Evolutionary conservation across 2,113 vertebrate species (phyloP).

Genomic region (Salvelinus sp.): DNA sequence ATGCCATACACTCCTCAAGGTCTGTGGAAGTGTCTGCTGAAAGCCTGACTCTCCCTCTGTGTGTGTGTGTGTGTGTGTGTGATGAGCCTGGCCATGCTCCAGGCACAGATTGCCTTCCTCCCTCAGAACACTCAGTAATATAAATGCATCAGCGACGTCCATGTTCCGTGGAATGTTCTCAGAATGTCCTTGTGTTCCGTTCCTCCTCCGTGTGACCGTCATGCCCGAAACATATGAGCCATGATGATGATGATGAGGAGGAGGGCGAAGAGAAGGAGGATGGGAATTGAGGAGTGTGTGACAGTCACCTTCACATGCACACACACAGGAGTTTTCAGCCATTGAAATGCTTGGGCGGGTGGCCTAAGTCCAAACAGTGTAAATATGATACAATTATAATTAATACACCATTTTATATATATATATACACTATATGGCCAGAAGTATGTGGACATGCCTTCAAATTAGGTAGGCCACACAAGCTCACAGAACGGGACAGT

Average conservation of each 20-base stretch:
- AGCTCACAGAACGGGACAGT: too few species aligned
- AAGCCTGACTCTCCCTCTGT: neutral
- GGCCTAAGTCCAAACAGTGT: too few species aligned
- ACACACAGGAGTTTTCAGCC: too few species aligned
- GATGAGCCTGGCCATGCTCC: neutral
- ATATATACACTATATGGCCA: too few species aligned
- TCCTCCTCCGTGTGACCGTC: neutral
- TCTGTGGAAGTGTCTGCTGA: neutral
- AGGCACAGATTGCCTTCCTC: slow-evolving; percentile 4
- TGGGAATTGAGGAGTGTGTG: neutral
- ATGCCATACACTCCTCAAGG: neutral
- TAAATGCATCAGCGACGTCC: slow-evolving; percentile 17
- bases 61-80: neutral
- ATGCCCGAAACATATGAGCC: slow-evolving; percentile 6
- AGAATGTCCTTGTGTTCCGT: slow-evolving; percentile 31
- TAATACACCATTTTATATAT: too few species aligned
- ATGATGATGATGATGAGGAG: neutral
- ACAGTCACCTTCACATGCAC: too few species aligned
- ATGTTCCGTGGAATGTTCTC: slow-evolving; percentile 30
- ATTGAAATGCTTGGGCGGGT: too few species aligned
- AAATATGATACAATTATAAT: too few species aligned
- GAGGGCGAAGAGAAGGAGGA: slow-evolving; percentile 1
- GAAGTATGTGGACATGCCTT: too few species aligned
- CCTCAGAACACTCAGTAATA: slow-evolving; percentile 17
- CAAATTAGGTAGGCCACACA: too few species aligned